Conservation (phyloP, 2,113 vertebrate genomes). For the Ochotona princeps region DNA sequence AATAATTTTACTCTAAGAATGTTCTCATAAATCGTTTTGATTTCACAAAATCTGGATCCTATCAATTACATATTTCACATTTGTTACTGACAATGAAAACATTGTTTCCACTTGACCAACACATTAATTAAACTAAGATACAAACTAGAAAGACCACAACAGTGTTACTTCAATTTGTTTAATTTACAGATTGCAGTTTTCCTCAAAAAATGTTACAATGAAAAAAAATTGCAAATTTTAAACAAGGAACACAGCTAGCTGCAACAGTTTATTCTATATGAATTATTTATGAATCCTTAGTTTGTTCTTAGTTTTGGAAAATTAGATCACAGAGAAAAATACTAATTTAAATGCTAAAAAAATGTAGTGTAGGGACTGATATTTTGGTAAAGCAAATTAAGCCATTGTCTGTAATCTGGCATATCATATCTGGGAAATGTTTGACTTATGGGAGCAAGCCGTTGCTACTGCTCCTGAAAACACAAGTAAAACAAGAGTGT, state of each 20-base stretch:
- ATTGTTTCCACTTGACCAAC: neutral
- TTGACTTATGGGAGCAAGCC: too few relatives aligned
- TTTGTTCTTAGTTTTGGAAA: neutral
- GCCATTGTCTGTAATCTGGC: too few relatives aligned
- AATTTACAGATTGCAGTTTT: neutral
- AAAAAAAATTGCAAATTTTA: neutral
- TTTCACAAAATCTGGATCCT: neutral
- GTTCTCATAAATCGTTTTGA: neutral
- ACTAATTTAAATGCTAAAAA: neutral
- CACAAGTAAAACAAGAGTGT: too few relatives aligned
- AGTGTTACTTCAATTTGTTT: neutral
- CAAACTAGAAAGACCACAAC: neutral
- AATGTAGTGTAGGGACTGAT: neutral
- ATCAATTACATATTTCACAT: neutral
- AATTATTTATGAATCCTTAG: neutral
- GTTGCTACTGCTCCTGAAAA: too few relatives aligned
- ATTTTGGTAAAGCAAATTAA: too few relatives aligned
- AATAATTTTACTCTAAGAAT: slow-evolving; percentile 8
- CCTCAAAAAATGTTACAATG: neutral
- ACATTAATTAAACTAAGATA: neutral
- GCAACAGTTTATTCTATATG: neutral
- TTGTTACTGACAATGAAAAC: neutral
- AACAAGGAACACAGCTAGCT: neutral
- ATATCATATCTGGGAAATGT: too few relatives aligned
- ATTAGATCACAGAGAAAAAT: neutral